phyloP scores from a whole-genome alignment of 2,797 vertebrate genomes.

The Scolopax rusticola region DNA sequence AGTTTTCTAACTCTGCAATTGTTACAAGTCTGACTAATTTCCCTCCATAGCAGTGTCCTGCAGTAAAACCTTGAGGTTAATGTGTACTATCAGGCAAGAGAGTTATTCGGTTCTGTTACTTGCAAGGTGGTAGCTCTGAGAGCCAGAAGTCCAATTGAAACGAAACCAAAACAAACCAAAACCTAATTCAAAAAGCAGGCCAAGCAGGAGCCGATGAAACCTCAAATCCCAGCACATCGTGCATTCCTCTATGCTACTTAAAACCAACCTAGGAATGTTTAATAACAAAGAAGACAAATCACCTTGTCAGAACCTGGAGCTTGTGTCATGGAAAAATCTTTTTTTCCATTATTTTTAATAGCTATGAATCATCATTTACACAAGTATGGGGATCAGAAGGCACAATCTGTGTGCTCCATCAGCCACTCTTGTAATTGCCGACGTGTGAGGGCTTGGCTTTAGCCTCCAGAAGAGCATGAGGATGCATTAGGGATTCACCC shows the following conservation, averaged over 20 bases:
- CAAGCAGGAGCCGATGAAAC: not conserved
- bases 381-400: not conserved
- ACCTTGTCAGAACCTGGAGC: slow-evolving; percentile 17
- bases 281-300: slow-evolving; percentile 9
- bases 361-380: not conserved
- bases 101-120: not conserved
- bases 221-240: not conserved
- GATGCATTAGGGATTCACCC: not conserved
- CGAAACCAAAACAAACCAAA: not conserved
- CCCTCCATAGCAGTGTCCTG: not conserved
- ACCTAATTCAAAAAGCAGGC: not conserved
- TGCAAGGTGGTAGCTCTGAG: not conserved
- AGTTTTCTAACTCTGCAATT: not conserved
- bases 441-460: not conserved
- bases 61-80: not conserved
- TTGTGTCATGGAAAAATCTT: not conserved
- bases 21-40: not conserved
- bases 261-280: slow-evolving; percentile 9
- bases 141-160: not conserved
- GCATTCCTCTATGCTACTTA: not conserved
- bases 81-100: not conserved
- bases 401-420: not conserved
- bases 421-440: not conserved
- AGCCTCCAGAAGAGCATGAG: not conserved
- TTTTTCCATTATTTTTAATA: not conserved